Base-by-base conservation (phyloP, 2,888 invertebrate species). In the Macrosoma leucophasiata region DNA sequence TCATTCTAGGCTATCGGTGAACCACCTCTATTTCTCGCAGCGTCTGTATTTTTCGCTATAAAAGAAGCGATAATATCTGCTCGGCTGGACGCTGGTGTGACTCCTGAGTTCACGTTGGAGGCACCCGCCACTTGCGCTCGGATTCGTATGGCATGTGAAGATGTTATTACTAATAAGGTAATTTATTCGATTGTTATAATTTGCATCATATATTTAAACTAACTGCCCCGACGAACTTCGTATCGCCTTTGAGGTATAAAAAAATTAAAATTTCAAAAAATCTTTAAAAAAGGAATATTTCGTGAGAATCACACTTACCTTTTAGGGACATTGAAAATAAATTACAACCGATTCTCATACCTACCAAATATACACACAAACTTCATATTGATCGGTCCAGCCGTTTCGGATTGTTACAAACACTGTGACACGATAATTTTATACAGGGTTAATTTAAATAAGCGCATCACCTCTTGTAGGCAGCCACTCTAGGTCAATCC, bases 1-100 rank as follows among this genome's bases (percentile, higher is more conserved):
- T 21, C 6, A 10, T 81, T 82, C 17, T 52, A 96, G 95, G 97
- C 95, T 40, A 90, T 97, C 9, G 98, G 98, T 0, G 98, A 98
- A 69, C 98, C 98, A 0, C 97, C 98, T 0, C 73, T 98, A 2
- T 95, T 97, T 63, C 85, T 97, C 23, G 94, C 96, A 0, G 87
- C 91, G 4, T 91, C 96, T 0, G 89, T 90, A 1, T 93, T 93
- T 65, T 96, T 95, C 60, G 97, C 97, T 1, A 94, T 96, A 39
- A 93, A 92, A 61, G 91, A 92, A 58, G 97, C 97, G 0, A 90
- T 97, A 30, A 86, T 86, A 55, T 88, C 92, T 1, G 93, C 94
- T 1, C 85, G 97, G 6, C 45, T 66, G 23, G 93, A 95, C 37
- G 86, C 88, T 38, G 90, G 90, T 1, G 71, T 87, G 4, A 51